Evolutionary conservation across 1,140 invertebrate genomes (phyloP).

Genomic region (Arion vulgaris): DNA sequence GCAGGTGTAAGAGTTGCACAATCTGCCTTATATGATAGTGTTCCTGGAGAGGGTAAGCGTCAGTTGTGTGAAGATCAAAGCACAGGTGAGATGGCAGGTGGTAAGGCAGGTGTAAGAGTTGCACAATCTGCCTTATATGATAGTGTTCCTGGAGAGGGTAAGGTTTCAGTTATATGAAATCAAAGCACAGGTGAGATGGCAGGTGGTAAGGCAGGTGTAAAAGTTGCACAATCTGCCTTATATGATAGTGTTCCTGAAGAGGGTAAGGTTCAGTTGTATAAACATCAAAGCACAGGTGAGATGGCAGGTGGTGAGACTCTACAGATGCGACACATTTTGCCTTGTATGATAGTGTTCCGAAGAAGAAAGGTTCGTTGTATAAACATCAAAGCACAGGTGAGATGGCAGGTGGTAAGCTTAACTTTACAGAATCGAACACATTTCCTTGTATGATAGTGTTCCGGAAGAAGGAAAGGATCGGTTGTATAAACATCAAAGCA

Average conservation of each 20-base stretch:
- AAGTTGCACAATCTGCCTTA: too few species aligned
- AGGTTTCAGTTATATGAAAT: not conserved
- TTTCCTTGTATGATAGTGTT: not conserved
- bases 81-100: too few species aligned
- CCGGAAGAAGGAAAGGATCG: not conserved
- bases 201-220: not conserved
- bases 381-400: not conserved
- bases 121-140: not conserved
- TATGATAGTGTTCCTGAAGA: constrained; percentile 7
- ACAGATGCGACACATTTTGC: too few species aligned
- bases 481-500: not conserved
- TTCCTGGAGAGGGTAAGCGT: not conserved
- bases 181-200: not conserved
- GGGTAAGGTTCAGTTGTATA: not conserved
- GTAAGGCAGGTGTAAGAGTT: too few species aligned
- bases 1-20: too few species aligned
- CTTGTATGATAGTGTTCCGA: not conserved
- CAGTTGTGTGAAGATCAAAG: not conserved
- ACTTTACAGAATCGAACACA: too few species aligned
- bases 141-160: not conserved
- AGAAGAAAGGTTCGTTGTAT: not conserved
- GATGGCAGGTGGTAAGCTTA: not conserved
- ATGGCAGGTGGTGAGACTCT: not conserved
- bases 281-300: not conserved
- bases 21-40: not conserved